Evolutionary conservation across 2,113 vertebrate genomes (phyloP).

Genomic region (Poicephalus gulielmi): DNA sequence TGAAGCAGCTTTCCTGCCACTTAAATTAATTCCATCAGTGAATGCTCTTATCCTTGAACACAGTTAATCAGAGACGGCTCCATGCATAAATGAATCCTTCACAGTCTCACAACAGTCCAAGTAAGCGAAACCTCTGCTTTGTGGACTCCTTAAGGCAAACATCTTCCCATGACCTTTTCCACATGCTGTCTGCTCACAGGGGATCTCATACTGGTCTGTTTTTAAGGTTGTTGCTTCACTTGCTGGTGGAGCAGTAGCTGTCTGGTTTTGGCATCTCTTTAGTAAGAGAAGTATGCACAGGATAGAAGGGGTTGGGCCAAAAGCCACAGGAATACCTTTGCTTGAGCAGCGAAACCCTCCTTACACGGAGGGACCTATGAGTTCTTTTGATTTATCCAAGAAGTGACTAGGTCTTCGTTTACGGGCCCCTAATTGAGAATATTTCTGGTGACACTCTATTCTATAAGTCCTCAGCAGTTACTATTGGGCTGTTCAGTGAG

Average conservation of each 20-base stretch:
- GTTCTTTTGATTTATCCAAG: background rate
- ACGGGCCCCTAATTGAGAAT: background rate
- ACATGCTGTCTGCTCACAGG: background rate
- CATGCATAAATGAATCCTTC: conserved; percentile 50
- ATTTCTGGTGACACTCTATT: background rate
- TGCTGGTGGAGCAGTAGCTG: background rate
- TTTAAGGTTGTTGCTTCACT: background rate
- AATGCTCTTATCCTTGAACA: conserved; percentile 47
- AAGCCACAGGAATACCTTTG: background rate
- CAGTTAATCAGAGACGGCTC: conserved; percentile 28
- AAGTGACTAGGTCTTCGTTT: background rate
- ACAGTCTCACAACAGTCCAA: background rate
- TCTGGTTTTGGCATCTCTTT: background rate
- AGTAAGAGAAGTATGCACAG: background rate
- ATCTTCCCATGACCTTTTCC: background rate
- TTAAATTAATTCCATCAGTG: conserved; percentile 39
- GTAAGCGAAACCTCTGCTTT: background rate
- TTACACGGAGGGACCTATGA: background rate
- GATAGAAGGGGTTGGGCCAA: background rate
- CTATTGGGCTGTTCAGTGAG: background rate
- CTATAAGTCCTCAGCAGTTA: background rate
- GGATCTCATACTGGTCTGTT: background rate
- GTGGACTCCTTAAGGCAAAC: background rate
- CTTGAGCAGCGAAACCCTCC: background rate
- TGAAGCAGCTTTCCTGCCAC: conserved; percentile 7